These are phyloP conservation scores for Lordiphosa mommai DNA, from an alignment of 1,140 invertebrate genomes.

Conservation along the genomic window DNA sequence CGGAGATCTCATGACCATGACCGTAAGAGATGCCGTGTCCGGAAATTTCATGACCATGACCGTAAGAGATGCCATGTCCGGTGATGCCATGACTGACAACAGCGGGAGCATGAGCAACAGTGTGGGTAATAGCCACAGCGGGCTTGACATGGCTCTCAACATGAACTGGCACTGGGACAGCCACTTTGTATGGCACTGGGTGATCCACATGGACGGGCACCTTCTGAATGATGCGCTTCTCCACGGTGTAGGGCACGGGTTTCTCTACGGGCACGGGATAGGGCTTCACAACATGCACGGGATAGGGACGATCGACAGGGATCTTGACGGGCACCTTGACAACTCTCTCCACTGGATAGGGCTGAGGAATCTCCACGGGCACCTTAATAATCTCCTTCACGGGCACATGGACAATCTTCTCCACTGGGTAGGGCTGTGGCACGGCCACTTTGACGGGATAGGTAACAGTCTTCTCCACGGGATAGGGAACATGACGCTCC, in stretches of 20 bases:
- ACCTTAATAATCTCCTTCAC: slow-evolving; percentile 85
- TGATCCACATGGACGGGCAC: slow-evolving; percentile 81
- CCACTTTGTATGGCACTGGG: slow-evolving; percentile 83
- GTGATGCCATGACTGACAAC: slow-evolving; percentile 41
- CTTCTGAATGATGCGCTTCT: slow-evolving; percentile 81
- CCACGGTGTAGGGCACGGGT: slow-evolving; percentile 83
- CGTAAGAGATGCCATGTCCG: slow-evolving; percentile 20
- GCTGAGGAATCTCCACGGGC: slow-evolving; percentile 84
- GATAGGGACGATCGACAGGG: slow-evolving; percentile 82
- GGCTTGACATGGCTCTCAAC: slow-evolving; percentile 77
- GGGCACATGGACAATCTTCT: slow-evolving; percentile 82
- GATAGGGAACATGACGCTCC: slow-evolving; percentile 83
- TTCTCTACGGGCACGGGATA: slow-evolving; percentile 83
- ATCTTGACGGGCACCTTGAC: slow-evolving; percentile 81
- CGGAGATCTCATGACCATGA: neutral
- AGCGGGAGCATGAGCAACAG: slow-evolving; percentile 43
- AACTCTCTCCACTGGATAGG: slow-evolving; percentile 83
- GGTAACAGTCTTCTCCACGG: slow-evolving; percentile 84
- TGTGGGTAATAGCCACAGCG: slow-evolving; percentile 46
- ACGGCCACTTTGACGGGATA: slow-evolving; percentile 84
- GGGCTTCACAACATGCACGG: slow-evolving; percentile 82
- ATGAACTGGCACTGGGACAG: slow-evolving; percentile 82
- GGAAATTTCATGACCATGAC: slow-evolving; percentile 12
- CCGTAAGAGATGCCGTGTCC: slow-evolving; percentile 9
- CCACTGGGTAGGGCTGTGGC: slow-evolving; percentile 84